A percentile compares a stretch with the other conserved stretches of the same genome.
These are phyloP conservation scores for Linepithema humile DNA, from an alignment of 1,140 invertebrate species.

Conservation along the genomic window DNA sequence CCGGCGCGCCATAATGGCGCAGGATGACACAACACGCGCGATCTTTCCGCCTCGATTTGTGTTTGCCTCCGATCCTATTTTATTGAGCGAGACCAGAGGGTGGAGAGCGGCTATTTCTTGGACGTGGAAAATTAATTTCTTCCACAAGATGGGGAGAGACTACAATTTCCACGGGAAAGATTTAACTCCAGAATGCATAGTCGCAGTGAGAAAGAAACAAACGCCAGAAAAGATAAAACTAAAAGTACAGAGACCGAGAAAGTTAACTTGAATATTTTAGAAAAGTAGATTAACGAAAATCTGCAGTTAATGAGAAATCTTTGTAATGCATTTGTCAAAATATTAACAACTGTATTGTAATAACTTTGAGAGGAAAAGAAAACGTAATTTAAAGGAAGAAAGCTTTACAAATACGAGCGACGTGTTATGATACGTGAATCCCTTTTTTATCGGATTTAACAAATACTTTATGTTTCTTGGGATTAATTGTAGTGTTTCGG, in stretches of 20 bases:
- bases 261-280: neutral
- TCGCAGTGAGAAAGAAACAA: neutral
- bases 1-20: conserved; percentile 25
- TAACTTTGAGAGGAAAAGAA: neutral
- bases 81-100: conserved; percentile 8
- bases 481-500: conserved; percentile 30
- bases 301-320: too few species aligned
- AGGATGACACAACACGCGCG: conserved; percentile 3
- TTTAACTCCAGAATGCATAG: neutral
- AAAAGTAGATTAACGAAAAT: neutral
- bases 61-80: conserved; percentile 26
- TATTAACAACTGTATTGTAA: neutral
- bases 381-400: too few species aligned
- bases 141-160: neutral
- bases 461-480: conserved; percentile 10
- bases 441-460: too few species aligned
- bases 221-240: neutral
- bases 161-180: neutral
- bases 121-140: conserved; percentile 25
- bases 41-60: neutral
- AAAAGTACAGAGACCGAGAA: neutral
- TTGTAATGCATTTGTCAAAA: neutral
- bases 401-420: too few species aligned
- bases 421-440: neutral
- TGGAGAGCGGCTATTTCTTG: neutral